Conservation (phyloP, 2,888 invertebrate species). For the Ormyrus thymus region DNA sequence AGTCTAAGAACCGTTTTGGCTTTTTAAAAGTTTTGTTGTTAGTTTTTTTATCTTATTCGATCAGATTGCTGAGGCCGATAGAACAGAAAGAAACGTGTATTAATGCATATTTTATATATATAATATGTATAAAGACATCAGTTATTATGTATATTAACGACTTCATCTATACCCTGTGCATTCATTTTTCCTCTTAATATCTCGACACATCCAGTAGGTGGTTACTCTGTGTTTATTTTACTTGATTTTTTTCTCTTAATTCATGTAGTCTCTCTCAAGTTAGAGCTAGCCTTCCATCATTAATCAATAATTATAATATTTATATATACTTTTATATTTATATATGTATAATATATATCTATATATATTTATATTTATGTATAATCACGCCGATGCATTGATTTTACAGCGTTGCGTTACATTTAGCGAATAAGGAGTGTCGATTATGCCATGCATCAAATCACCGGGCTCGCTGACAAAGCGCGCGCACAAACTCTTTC, state of each 20-base stretch:
- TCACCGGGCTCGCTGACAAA: conserved; percentile 34
- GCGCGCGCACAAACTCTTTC: conserved; percentile 38
- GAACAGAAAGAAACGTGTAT: conserved; percentile 69
- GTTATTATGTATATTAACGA: conserved; percentile 73
- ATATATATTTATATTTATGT: conserved; percentile 63
- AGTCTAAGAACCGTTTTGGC: conserved; percentile 68
- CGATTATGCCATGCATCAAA: conserved; percentile 52
- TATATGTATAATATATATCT: conserved; percentile 65
- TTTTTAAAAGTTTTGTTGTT: conserved; percentile 60
- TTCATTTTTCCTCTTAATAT: conserved; percentile 68
- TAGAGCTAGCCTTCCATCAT: conserved; percentile 60
- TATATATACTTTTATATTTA: conserved; percentile 59
- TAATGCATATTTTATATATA: conserved; percentile 60
- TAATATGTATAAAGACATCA: conserved; percentile 72
- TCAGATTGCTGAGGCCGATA: conserved; percentile 71
- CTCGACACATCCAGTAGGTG: conserved; percentile 72
- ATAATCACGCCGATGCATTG: conserved; percentile 71
- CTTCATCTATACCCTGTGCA: conserved; percentile 75
- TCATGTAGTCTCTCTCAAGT: conserved; percentile 42
- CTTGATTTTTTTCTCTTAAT: conserved; percentile 53
- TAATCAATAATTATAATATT: conserved; percentile 59
- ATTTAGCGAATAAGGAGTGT: conserved; percentile 63
- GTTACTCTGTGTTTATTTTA: conserved; percentile 68
- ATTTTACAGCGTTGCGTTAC: conserved; percentile 71
- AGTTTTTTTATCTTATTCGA: conserved; percentile 56